phyloP scores from a whole-genome alignment of 2,797 vertebrate genomes.

The Crax fasciolata region DNA sequence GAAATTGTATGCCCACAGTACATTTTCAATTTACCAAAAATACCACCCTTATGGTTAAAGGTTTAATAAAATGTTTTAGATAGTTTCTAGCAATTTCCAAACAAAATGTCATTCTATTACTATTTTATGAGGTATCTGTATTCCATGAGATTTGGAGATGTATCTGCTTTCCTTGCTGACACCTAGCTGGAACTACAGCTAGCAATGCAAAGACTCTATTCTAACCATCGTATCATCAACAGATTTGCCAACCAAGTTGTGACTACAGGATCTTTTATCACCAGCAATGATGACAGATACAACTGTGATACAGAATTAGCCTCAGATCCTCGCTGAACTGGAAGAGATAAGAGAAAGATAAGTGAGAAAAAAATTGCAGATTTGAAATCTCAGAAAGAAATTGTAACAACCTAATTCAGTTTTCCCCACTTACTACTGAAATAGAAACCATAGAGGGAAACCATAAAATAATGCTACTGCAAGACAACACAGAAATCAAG shows the following conservation, averaged over 20 bases:
- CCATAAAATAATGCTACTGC: neutral
- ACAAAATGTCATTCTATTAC: accelerated
- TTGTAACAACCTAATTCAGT: neutral
- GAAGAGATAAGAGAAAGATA: neutral
- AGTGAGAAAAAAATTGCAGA: neutral
- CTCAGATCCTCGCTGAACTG: neutral
- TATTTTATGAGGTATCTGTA: neutral
- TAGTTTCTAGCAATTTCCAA: neutral
- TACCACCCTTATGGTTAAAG: neutral
- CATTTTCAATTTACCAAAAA: neutral
- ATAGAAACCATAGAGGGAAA: neutral
- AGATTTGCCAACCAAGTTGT: neutral
- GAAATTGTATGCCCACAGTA: neutral
- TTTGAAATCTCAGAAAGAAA: neutral
- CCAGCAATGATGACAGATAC: neutral
- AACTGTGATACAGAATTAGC: neutral
- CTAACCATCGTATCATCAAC: neutral
- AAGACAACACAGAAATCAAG: neutral
- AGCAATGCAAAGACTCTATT: neutral
- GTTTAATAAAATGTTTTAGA: neutral
- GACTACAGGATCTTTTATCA: neutral
- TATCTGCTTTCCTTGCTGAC: neutral
- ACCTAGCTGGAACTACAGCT: neutral
- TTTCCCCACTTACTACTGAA: neutral
- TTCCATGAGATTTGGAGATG: neutral